phyloP scores from a whole-genome alignment of 2,797 vertebrate genomes.

The Lepilemur septentrionalis region DNA sequence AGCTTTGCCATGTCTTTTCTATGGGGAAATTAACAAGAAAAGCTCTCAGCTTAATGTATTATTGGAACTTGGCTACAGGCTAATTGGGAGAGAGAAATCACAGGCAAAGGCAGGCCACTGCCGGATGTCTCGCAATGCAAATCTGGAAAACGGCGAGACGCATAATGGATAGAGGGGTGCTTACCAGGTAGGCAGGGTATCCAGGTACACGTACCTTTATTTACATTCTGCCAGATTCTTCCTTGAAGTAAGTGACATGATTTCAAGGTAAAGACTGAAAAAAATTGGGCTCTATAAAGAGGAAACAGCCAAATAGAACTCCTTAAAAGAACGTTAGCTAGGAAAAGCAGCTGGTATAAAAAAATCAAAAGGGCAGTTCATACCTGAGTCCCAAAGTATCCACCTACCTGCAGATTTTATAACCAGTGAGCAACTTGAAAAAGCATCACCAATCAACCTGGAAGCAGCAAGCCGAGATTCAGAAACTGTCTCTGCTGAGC shows the following conservation, averaged over 20 bases:
- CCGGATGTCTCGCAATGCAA: not conserved
- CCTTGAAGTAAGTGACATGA: not conserved
- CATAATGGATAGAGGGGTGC: not conserved
- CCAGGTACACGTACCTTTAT: not conserved
- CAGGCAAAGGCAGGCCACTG: not conserved
- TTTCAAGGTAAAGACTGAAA: not conserved
- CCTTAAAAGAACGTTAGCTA: slow-evolving; percentile 8
- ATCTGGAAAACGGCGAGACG: not conserved
- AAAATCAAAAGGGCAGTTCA: slow-evolving; percentile 13
- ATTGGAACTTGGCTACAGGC: slow-evolving; percentile 63
- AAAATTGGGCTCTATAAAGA: not conserved
- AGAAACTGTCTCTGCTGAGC: slow-evolving; percentile 6
- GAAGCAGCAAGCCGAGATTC: slow-evolving; percentile 9
- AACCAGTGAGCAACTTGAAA: not conserved
- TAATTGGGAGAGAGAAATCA: slow-evolving; percentile 68
- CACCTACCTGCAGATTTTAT: not conserved
- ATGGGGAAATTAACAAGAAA: slow-evolving; percentile 76
- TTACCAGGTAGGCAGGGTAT: not conserved
- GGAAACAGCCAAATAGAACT: not conserved
- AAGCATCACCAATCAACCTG: not conserved
- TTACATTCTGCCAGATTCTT: not conserved
- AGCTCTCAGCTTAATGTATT: slow-evolving; percentile 66
- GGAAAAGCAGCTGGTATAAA: not conserved
- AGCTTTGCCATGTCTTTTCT: slow-evolving; percentile 67
- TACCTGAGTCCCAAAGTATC: not conserved